phyloP scores from a whole-genome alignment of 2,113 vertebrate genomes.

The Orthonyx spaldingii region DNA sequence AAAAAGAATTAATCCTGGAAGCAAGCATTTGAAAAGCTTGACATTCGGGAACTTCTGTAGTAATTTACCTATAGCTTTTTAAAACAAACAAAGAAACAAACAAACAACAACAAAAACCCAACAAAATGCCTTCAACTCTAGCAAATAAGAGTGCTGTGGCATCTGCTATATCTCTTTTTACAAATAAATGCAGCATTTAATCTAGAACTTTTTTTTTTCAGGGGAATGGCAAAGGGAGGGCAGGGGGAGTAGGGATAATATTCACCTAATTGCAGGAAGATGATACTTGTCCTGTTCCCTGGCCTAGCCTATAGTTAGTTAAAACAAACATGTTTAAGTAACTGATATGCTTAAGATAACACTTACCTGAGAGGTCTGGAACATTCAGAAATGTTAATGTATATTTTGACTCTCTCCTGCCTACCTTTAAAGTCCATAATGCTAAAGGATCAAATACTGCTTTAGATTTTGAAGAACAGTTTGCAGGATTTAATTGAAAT shows the following conservation, averaged over 20 bases:
- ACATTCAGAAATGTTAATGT: neutral
- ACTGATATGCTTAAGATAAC: neutral
- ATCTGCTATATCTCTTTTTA: neutral
- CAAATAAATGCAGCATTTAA: neutral
- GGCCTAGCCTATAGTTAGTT: neutral
- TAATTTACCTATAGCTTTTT: neutral
- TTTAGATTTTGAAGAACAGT: neutral
- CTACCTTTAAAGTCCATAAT: neutral
- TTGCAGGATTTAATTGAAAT: neutral
- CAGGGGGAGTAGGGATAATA: neutral
- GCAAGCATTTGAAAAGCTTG: neutral
- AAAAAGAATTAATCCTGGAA: neutral
- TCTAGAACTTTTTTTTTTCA: neutral
- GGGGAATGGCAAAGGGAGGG: fast-evolving
- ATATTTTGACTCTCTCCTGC: neutral
- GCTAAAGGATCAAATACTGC: neutral
- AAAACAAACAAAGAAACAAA: neutral
- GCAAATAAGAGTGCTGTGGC: neutral
- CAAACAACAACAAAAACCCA: neutral
- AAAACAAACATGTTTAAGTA: neutral
- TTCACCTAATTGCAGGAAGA: neutral
- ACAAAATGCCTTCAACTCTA: neutral
- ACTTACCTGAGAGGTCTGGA: neutral
- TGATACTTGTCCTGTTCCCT: neutral
- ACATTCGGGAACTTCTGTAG: neutral